Percentiles rank a stretch among this genome's conserved stretches.
phyloP scores from a whole-genome alignment of 2,888 invertebrate genomes.

The Agrochola litura region DNA sequence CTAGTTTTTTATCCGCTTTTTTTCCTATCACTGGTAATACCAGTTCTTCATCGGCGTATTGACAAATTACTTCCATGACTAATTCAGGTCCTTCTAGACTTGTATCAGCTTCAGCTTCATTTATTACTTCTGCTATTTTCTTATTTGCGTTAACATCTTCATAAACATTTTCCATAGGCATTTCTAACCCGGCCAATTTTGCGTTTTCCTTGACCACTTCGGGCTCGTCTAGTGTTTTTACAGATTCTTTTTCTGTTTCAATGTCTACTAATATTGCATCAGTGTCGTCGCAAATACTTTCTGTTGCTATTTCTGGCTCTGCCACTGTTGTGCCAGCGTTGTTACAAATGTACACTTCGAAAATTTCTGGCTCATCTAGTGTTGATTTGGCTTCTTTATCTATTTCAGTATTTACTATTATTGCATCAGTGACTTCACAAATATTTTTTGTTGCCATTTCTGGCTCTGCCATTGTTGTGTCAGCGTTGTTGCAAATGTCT shows the following conservation, averaged over 20 bases:
- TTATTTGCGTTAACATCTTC: neutral
- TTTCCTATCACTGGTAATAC: conserved; percentile 16
- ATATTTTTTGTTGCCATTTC: neutral
- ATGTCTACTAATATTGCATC: neutral
- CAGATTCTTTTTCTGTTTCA: neutral
- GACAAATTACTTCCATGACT: conserved; percentile 39
- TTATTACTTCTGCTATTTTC: neutral
- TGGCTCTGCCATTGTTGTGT: neutral
- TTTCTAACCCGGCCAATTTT: neutral
- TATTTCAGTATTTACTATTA: neutral
- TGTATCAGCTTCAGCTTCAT: neutral
- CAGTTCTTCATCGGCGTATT: conserved; percentile 32
- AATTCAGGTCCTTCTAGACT: conserved; percentile 33
- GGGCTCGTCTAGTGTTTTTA: neutral
- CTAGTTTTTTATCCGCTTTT: neutral
- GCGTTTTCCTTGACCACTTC: neutral
- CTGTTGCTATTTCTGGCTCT: no score
- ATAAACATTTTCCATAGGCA: neutral
- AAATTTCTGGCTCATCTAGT: neutral
- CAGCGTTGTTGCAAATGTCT: no score
- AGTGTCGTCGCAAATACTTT: no score
- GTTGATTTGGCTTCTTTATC: neutral
- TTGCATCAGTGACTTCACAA: neutral
- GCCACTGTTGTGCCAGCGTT: no score
- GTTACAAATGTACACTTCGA: no score